phyloP scores from a whole-genome alignment of 2,888 invertebrate species.

The Adela reaumurella region DNA sequence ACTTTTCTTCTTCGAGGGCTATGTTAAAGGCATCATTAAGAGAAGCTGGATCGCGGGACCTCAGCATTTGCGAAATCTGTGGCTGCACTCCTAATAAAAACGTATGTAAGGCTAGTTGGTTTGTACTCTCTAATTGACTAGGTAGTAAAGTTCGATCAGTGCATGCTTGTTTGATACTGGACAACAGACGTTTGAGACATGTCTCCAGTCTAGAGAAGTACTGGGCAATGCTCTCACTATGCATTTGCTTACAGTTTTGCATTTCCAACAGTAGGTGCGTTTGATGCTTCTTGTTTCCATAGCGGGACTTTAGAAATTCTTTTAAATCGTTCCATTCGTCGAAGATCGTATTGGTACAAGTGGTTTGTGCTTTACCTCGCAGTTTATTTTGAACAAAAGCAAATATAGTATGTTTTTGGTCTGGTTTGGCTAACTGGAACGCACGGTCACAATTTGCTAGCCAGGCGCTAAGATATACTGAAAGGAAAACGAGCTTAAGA shows the following conservation, averaged over 20 bases:
- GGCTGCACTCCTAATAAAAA: no score
- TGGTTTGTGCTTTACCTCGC: neutral
- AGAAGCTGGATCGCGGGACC: no score
- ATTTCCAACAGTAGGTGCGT: slow-evolving; percentile 1
- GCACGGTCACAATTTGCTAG: slow-evolving; percentile 2
- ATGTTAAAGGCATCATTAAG: no score
- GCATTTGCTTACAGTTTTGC: slow-evolving; percentile 2
- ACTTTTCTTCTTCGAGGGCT: no score
- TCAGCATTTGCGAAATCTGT: no score
- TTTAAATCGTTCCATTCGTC: slow-evolving; percentile 1
- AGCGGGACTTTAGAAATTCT: slow-evolving; percentile 1
- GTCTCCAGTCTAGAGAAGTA: neutral
- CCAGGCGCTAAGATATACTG: neutral
- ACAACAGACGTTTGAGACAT: neutral
- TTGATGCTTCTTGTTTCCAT: slow-evolving; percentile 2
- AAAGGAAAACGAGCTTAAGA: no score
- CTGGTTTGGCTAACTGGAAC: neutral
- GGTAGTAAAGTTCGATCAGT: no score
- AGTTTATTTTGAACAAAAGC: slow-evolving; percentile 3
- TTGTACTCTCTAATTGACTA: no score
- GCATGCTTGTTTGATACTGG: no score
- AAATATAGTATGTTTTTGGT: neutral
- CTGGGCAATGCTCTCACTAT: neutral
- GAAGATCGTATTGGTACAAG: slow-evolving; percentile 2
- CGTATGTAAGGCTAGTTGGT: no score